Evolutionary conservation across 2,113 vertebrate genomes (phyloP).

Genomic region (Hydropotes inermis): DNA sequence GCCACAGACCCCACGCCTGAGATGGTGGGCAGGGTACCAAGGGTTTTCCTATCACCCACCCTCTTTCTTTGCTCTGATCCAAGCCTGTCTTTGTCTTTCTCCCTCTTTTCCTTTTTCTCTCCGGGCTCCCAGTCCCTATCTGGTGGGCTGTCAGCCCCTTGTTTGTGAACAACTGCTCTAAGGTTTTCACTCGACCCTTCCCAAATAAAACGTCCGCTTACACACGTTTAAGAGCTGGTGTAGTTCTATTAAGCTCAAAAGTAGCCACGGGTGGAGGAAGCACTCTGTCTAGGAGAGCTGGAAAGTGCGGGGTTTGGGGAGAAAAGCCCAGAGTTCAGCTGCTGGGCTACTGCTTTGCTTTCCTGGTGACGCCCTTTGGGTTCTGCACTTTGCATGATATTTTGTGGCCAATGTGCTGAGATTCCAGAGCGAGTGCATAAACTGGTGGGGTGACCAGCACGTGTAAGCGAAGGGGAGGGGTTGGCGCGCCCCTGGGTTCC

Average conservation of each 20-base stretch:
- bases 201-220: background rate
- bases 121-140: background rate
- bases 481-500: background rate
- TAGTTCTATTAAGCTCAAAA: background rate
- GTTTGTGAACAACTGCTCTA: background rate
- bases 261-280: background rate
- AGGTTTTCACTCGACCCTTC: background rate
- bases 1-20: background rate
- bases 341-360: background rate
- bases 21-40: rapidly evolving
- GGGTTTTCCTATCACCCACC: background rate
- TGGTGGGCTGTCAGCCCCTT: background rate
- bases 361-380: background rate
- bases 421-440: background rate
- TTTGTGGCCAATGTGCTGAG: background rate
- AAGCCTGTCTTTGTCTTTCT: background rate
- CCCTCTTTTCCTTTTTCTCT: background rate
- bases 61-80: background rate
- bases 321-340: background rate
- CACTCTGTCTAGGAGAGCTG: background rate
- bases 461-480: background rate
- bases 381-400: background rate
- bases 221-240: background rate
- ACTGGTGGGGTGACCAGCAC: background rate
- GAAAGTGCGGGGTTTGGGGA: background rate